Base-by-base conservation (phyloP, 2,888 invertebrate species). In the Agrochola lychnidis region DNA sequence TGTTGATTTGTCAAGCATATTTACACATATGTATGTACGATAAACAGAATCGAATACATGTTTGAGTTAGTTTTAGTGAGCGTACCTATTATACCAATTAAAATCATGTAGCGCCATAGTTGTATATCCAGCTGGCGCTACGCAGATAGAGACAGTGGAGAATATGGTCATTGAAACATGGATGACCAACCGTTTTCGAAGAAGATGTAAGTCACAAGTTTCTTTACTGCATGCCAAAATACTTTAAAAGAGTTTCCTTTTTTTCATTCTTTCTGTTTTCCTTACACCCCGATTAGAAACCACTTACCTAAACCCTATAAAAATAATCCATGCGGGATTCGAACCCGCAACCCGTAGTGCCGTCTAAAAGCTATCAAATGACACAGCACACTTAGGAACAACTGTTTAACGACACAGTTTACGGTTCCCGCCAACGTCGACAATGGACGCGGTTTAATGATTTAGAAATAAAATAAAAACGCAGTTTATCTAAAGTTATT, bases 281-380 rank as follows among this genome's bases (percentile, higher is more conserved):
- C 4, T 42, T 0, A 48, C 56, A 62, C 40, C 10, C 7, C n/a
- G 14, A 45, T 14, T 36, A 45, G 30, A 59, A 72, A 36, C 5
- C 48, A 51, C 51, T 53, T 22, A 4, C 14, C 0, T 14, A 14
- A 22, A 67, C 16, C 36, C 5, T 19, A 56, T 0, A 36, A 68
- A 6, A 30, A 25, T 59, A 61, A 61, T 10, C 1, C n/a, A 62
- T 7, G 36, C 12, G 36, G 12, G 74, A 76, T 14, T 57, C 22
- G 76, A 78, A 78, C 82, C 76, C 36, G 42, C 25, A n/a, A 14
- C 30, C n/a, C n/a, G 3, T 22, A 36, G 14, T 25, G 36, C 82
- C 42, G 14, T 63, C 40, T n/a, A 0, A 16, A 40, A 57, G 4
- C 5, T 45, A 45, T 40, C 25, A 5, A 56, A 57, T 25, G 36